These are phyloP conservation scores for Pseudolaguvia tuberculata DNA, from an alignment of 2,113 vertebrate species.

Conservation along the genomic window DNA sequence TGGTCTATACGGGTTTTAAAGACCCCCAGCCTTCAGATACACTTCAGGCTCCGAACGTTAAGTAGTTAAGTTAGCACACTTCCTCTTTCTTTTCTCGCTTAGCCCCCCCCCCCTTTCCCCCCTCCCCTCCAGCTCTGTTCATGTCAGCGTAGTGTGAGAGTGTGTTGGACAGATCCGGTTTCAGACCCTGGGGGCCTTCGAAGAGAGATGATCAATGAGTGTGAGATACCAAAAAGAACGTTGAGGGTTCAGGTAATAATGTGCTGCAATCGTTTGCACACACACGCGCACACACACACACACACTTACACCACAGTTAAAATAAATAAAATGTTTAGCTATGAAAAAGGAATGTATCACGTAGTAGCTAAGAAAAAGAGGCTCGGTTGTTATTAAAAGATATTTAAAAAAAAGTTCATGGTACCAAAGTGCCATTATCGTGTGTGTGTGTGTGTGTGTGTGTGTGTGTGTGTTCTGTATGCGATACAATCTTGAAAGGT, in stretches of 20 bases:
- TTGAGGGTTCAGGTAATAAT: conserved; percentile 29
- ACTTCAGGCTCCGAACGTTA: conserved; percentile 45
- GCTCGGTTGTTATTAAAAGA: conserved; percentile 39
- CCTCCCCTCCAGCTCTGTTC: conserved; percentile 34
- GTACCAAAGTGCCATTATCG: conserved; percentile 53
- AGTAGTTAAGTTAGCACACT: conserved; percentile 60
- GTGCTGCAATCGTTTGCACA: conserved; percentile 20
- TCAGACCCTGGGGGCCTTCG: conserved; percentile 36
- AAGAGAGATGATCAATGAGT: conserved; percentile 42
- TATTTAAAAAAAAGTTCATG: conserved; percentile 46
- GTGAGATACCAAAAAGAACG: conserved; percentile 34
- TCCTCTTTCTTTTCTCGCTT: conserved; percentile 13
- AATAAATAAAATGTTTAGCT: conserved; percentile 34
- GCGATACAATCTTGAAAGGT: conserved; percentile 17
- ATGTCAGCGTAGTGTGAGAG: conserved; percentile 32
- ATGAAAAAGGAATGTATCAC: conserved; percentile 17
- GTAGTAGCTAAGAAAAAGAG: conserved; percentile 34
- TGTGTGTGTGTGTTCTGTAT: conserved; percentile 34
- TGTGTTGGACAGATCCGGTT: conserved; percentile 37
- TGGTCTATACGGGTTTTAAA: conserved; percentile 57
- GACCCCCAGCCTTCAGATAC: conserved; percentile 31
- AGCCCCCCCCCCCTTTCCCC: conserved; percentile 25
- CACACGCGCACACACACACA: no score
- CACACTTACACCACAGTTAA: conserved; percentile 19
- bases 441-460: conserved; percentile 32